Conservation (phyloP, 2,797 vertebrate genomes). For the Myripristis murdjan region DNA sequence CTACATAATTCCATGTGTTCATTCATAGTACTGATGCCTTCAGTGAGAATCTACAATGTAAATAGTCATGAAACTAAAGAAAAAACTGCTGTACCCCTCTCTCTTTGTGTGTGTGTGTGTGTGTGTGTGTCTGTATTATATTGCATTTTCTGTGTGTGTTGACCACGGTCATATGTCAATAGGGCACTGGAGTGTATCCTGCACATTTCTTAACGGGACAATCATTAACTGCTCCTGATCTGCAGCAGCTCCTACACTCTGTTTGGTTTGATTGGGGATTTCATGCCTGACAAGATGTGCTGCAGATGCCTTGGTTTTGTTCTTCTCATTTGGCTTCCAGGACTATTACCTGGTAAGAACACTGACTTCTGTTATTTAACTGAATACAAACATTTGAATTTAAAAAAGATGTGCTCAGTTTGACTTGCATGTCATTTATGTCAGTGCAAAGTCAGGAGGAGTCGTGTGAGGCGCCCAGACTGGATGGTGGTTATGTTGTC, state of each 20-base stretch:
- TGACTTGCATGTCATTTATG: constrained; percentile 7
- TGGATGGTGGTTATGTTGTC: constrained; percentile 46
- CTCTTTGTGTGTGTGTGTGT: too few species aligned
- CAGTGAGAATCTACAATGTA: too few species aligned
- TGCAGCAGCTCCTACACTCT: neutral
- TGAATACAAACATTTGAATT: neutral
- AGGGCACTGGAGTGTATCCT: too few species aligned
- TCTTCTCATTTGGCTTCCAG: constrained; percentile 50
- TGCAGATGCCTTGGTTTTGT: constrained; percentile 22
- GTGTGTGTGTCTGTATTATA: too few species aligned
- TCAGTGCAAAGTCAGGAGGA: constrained; percentile 1
- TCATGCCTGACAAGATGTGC: constrained; percentile 44
- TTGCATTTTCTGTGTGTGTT: too few species aligned
- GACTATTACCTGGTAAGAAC: constrained; percentile 43
- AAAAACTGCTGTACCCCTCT: too few species aligned
- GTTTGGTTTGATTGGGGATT: constrained; percentile 6
- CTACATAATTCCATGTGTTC: too few species aligned
- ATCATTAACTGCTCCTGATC: constrained; percentile 4
- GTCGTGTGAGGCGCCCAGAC: neutral
- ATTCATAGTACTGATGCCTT: too few species aligned
- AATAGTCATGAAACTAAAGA: too few species aligned
- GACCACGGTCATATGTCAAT: too few species aligned
- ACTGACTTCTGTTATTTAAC: neutral
- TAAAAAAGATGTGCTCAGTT: neutral
- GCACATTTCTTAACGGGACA: neutral